Base-by-base conservation (phyloP, 2,888 invertebrate species). In the Ochropleura leucogaster region DNA sequence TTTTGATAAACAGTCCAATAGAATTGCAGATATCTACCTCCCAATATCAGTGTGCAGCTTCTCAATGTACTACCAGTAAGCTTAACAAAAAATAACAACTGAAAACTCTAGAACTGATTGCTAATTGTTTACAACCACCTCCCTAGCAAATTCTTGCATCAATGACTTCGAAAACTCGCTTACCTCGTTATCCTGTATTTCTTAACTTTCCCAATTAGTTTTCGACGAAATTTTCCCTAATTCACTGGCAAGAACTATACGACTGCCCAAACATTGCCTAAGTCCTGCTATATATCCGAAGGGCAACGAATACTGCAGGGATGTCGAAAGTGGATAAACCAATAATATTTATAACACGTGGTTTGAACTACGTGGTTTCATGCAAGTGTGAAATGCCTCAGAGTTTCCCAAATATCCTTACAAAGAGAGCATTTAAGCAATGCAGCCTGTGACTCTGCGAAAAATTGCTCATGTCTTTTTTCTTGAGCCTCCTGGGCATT, bases 271-370 rank as follows among this genome's bases (percentile, higher is more conserved):
- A 16, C 63, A 57, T 77, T 79, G 53, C 79, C 18, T 57, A 80
- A 75, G 70, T 60, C 74, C 67, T 72, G 77, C 79, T 79, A 79
- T 83, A 86, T 79, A 87, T 67, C 67, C 40, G 76, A 82, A 80
- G 70, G 82, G 80, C 79, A 64, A 42, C 6, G 51, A 68, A 63
- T 59, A 63, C 4, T n/a, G 1, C 65, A 83, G 72, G 79, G 77
- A 65, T 82, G 79, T 72, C 81, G 78, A 84, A 80, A 86, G 12
- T 44, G 42, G 3, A 18, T 51, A 10, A 57, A 66, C n/a, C 5
- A 44, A 64, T 12, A 47, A 30, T 20, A 42, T 16, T 46, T 10
- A 64, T 7, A 46, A 12, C 51, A 30, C 18, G 12, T 49, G 49
- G 42, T 16, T 20, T 10, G 10, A 44, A 30, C 30, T 30, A 30